Conservation (phyloP, 2,888 invertebrate species). For the Gastracanthus pulcherrimus region DNA sequence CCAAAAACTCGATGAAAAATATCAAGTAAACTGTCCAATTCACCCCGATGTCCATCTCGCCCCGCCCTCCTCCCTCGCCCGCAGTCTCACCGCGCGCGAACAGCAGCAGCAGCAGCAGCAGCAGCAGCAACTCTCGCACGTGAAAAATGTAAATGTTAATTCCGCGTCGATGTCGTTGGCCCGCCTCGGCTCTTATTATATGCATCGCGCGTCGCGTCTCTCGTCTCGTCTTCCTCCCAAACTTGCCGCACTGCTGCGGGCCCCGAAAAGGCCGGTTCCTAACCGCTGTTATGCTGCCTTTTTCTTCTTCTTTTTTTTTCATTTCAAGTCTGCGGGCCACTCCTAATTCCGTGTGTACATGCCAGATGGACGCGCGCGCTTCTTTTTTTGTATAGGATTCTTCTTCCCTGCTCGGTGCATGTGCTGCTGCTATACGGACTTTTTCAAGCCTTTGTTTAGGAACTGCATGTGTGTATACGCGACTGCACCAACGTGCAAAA, state of each 20-base stretch:
- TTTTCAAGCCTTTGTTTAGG: conserved; percentile 33
- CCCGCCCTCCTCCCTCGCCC: no score
- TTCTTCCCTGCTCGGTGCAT: no score
- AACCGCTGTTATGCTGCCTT: neutral
- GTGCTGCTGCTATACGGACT: no score
- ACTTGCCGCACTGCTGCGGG: no score
- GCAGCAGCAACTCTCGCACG: neutral
- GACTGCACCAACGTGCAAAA: conserved; percentile 6
- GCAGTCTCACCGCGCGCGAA: no score
- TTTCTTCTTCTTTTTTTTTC: neutral
- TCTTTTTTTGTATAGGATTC: conserved; percentile 19
- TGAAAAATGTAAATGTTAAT: conserved; percentile 50
- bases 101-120: no score
- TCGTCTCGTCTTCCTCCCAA: neutral
- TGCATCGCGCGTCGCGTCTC: conserved; percentile 28
- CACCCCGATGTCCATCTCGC: no score
- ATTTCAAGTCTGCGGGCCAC: conserved; percentile 5
- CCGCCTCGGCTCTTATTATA: conserved; percentile 26
- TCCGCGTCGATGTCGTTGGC: conserved; percentile 38
- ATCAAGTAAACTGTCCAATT: no score
- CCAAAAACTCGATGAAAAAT: no score
- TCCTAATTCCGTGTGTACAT: conserved; percentile 32
- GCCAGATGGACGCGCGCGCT: conserved; percentile 30
- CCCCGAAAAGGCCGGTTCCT: conserved; percentile 43
- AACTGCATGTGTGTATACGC: no score